These are phyloP conservation scores for Lasioglossum villosulum DNA, from an alignment of 2,888 invertebrate species.

Conservation along the genomic window DNA sequence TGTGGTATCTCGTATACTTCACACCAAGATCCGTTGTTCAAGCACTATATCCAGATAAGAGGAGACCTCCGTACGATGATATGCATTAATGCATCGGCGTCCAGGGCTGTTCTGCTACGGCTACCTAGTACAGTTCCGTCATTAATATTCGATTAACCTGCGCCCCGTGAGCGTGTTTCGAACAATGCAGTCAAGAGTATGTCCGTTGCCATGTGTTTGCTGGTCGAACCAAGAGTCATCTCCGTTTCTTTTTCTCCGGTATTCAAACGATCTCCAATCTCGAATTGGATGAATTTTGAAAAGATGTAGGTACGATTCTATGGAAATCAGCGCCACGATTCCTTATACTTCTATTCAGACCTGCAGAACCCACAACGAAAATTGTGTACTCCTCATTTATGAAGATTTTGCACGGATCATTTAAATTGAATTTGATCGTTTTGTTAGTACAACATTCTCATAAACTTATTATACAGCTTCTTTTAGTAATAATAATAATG, in stretches of 20 bases:
- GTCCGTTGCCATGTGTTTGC: conserved; percentile 24
- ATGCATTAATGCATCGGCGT: conserved; percentile 77
- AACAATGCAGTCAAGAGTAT: conserved; percentile 49
- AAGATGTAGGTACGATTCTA: conserved; percentile 2
- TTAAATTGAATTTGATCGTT: too few relatives aligned
- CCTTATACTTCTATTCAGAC: neutral
- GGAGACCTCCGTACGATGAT: conserved; percentile 68
- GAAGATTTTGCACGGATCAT: neutral
- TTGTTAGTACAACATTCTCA: too few relatives aligned
- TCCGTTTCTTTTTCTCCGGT: neutral
- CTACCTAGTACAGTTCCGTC: conserved; percentile 72
- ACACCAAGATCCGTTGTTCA: conserved; percentile 75
- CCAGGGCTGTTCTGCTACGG: conserved; percentile 70
- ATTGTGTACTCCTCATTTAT: neutral
- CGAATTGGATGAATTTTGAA: neutral
- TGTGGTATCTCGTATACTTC: conserved; percentile 68
- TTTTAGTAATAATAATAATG: too few relatives aligned
- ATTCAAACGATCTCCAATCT: conserved; percentile 3
- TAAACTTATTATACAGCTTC: too few relatives aligned
- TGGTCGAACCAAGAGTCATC: conserved; percentile 7
- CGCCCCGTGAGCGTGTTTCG: conserved; percentile 38
- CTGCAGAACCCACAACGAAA: neutral
- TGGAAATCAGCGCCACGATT: conserved; percentile 22
- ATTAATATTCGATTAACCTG: conserved; percentile 76
- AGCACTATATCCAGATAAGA: conserved; percentile 74